Evolutionary conservation across 2,888 invertebrate genomes (phyloP).

Genomic region (Netelia virgata): DNA sequence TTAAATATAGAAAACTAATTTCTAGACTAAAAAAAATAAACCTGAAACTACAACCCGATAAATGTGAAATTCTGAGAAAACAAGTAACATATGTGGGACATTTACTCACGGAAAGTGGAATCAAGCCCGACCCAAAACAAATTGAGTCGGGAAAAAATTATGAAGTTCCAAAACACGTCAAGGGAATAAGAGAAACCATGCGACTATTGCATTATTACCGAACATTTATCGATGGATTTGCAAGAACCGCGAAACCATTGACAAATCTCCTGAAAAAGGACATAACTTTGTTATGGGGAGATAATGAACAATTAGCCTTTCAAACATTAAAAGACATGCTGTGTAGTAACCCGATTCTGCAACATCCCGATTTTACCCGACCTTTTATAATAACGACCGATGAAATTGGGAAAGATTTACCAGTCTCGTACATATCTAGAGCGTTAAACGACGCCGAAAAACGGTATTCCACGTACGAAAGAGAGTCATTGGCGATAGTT

Average conservation of each 20-base stretch:
- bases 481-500: not conserved
- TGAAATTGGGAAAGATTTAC: constrained; percentile 50
- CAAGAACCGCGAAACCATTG: constrained; percentile 40
- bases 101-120: constrained; percentile 34
- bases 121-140: constrained; percentile 40
- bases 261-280: constrained; percentile 38
- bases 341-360: constrained; percentile 43
- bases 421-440: constrained; percentile 30
- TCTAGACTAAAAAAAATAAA: constrained; percentile 14
- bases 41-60: constrained; percentile 41
- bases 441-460: constrained; percentile 38
- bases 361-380: constrained; percentile 68
- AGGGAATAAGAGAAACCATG: constrained; percentile 45
- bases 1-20: constrained; percentile 17
- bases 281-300: constrained; percentile 35
- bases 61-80: constrained; percentile 44
- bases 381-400: constrained; percentile 71
- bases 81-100: constrained; percentile 53
- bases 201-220: constrained; percentile 54
- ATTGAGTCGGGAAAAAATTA: constrained; percentile 37
- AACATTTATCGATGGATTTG: constrained; percentile 48
- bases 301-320: constrained; percentile 44
- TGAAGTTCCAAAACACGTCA: constrained; percentile 43
- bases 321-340: constrained; percentile 43
- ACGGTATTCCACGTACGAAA: constrained; percentile 30